Evolutionary conservation across 2,888 invertebrate genomes (phyloP).

Genomic region (Coenonympha glycerion): DNA sequence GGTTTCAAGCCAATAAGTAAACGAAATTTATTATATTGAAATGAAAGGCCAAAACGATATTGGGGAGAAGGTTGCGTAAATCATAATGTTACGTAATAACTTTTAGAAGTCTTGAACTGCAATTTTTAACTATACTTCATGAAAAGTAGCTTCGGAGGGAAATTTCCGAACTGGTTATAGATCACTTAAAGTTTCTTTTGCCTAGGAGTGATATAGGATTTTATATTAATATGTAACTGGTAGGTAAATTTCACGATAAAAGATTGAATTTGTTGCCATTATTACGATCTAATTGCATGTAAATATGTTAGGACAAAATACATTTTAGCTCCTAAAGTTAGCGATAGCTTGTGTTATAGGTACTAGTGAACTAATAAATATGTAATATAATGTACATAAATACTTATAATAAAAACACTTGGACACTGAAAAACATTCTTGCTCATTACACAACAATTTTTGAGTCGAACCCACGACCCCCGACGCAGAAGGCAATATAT

Average conservation of each 20-base stretch:
- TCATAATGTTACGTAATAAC: slow-evolving; percentile 33
- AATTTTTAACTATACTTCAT: slow-evolving; percentile 35
- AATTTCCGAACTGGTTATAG: slow-evolving; percentile 31
- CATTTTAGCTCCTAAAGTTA: no score
- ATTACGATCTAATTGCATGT: no score
- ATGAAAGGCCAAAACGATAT: slow-evolving; percentile 35
- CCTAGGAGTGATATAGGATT: slow-evolving; percentile 26
- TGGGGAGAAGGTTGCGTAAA: slow-evolving; percentile 31
- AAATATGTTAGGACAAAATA: no score
- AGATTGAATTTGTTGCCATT: no score
- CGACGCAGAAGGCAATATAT: no score
- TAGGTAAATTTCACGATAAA: neutral
- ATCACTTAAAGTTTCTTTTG: slow-evolving; percentile 31
- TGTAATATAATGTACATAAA: no score
- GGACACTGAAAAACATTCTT: no score
- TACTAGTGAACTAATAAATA: no score
- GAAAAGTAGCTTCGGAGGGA: slow-evolving; percentile 30
- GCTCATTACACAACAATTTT: no score
- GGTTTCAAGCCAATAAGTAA: slow-evolving; percentile 36
- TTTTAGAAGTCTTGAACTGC: slow-evolving; percentile 31
- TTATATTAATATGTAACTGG: slow-evolving; percentile 1
- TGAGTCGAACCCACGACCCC: no score
- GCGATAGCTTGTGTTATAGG: no score
- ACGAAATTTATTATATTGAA: slow-evolving; percentile 33
- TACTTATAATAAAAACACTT: no score